Evolutionary conservation across 2,888 invertebrate genomes (phyloP).

Genomic region (Cheilosia pagana): DNA sequence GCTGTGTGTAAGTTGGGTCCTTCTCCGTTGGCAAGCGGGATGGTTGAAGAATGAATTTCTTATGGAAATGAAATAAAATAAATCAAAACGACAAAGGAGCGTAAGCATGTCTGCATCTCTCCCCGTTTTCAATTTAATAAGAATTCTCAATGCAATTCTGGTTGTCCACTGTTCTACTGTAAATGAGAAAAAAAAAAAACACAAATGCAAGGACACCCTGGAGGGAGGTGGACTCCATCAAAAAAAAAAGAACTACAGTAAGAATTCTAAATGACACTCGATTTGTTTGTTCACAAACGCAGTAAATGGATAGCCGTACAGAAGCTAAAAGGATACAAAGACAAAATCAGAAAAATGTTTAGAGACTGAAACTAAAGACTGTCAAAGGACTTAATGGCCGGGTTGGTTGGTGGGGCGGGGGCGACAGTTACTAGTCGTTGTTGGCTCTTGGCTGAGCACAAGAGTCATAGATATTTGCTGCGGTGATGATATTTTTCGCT

Average conservation of each 20-base stretch:
- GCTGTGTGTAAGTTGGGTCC: conserved; percentile 52
- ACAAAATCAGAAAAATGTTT: conserved; percentile 46
- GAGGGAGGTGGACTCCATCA: neutral
- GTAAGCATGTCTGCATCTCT: conserved; percentile 1
- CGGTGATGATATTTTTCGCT: conserved; percentile 59
- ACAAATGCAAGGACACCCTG: conserved; percentile 12
- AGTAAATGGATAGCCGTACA: conserved; percentile 42
- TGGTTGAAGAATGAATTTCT: conserved; percentile 45
- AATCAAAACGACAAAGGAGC: conserved; percentile 37
- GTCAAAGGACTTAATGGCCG: conserved; percentile 34
- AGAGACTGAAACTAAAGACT: conserved; percentile 9
- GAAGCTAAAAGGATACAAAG: conserved; percentile 66
- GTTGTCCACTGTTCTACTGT: conserved; percentile 30
- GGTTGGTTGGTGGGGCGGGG: no score
- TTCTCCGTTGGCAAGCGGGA: neutral
- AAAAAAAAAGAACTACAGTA: conserved; percentile 10
- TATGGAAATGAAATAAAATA: conserved; percentile 63
- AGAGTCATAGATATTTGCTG: conserved; percentile 15
- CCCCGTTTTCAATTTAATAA: conserved; percentile 16
- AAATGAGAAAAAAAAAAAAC: neutral
- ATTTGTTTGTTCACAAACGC: conserved; percentile 63
- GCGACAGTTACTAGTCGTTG: neutral
- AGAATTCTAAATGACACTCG: conserved; percentile 61
- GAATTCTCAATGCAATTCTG: conserved; percentile 17
- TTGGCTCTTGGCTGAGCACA: neutral